Conservation (phyloP, 2,888 invertebrate genomes). For the Oeneis ivallda region DNA sequence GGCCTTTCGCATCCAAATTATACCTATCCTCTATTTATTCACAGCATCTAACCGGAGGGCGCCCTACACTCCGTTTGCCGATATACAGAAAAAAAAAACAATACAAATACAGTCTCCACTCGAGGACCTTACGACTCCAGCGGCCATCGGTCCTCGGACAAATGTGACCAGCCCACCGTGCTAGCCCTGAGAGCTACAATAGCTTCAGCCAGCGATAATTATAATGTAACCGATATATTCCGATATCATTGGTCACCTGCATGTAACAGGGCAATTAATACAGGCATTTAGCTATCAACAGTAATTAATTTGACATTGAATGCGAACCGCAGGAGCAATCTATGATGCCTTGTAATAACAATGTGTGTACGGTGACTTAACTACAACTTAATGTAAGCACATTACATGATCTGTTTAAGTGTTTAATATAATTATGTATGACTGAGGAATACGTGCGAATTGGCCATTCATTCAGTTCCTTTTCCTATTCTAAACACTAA, state of each 20-base stretch:
- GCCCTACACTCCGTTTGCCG: too few species aligned
- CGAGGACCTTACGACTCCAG: too few species aligned
- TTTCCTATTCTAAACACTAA: too few species aligned
- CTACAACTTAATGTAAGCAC: conserved; percentile 21
- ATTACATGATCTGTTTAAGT: conserved; percentile 16
- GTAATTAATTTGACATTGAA: conserved; percentile 33
- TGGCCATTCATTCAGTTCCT: neutral
- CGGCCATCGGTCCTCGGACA: too few species aligned
- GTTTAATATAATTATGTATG: neutral
- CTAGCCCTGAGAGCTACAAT: neutral
- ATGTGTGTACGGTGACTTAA: conserved; percentile 20
- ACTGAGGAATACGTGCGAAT: neutral
- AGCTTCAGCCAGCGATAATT: neutral
- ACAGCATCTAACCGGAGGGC: too few species aligned
- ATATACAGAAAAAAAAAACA: too few species aligned
- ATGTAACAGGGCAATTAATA: conserved; percentile 21
- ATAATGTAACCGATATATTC: conserved; percentile 12
- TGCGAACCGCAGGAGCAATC: conserved; percentile 30
- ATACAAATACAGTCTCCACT: too few species aligned
- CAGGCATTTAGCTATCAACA: conserved; percentile 22
- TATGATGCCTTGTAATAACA: conserved; percentile 27
- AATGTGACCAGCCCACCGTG: too few species aligned
- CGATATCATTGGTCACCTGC: conserved; percentile 9
- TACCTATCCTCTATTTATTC: too few species aligned
- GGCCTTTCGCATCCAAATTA: too few species aligned